Percentiles rank a stretch among this genome's conserved stretches.
Evolutionary conservation across 92 coral and sea anemone species (phyloP).

Genomic region (Virgularia gustaviana): DNA sequence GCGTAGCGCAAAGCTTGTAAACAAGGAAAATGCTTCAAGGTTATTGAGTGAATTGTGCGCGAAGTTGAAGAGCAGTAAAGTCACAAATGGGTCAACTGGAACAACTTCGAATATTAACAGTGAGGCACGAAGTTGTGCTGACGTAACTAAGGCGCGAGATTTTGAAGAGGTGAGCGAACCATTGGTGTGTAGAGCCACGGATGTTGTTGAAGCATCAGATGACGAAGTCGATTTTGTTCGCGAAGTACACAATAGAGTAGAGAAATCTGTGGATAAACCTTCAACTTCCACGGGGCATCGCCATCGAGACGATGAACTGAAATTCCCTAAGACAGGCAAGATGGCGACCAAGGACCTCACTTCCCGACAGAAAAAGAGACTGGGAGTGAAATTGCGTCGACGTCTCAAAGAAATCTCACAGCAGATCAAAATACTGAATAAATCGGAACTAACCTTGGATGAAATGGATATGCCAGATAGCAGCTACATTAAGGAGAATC

Average conservation of each 20-base stretch:
- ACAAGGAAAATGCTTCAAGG: conserved; percentile 60
- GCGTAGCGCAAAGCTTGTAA: conserved; percentile 53
- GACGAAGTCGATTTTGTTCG: conserved; percentile 20
- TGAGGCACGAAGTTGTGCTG: neutral
- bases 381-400: conserved; percentile 49
- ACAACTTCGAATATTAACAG: neutral
- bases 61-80: conserved; percentile 25
- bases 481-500: conserved; percentile 71
- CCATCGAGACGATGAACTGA: neutral
- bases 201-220: conserved; percentile 2
- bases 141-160: conserved; percentile 30
- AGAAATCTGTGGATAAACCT: neutral
- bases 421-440: conserved; percentile 66
- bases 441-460: conserved; percentile 79
- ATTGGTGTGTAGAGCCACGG: neutral
- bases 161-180: neutral
- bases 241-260: no score
- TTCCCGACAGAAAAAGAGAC: conserved; percentile 52
- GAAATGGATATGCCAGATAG: conserved; percentile 83
- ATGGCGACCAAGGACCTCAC: conserved; percentile 9
- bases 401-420: conserved; percentile 57
- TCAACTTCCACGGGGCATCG: conserved; percentile 24
- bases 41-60: conserved; percentile 50
- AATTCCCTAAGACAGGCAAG: neutral
- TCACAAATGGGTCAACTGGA: neutral